phyloP scores from a whole-genome alignment of 2,113 vertebrate species.

The Lepus timidus region DNA sequence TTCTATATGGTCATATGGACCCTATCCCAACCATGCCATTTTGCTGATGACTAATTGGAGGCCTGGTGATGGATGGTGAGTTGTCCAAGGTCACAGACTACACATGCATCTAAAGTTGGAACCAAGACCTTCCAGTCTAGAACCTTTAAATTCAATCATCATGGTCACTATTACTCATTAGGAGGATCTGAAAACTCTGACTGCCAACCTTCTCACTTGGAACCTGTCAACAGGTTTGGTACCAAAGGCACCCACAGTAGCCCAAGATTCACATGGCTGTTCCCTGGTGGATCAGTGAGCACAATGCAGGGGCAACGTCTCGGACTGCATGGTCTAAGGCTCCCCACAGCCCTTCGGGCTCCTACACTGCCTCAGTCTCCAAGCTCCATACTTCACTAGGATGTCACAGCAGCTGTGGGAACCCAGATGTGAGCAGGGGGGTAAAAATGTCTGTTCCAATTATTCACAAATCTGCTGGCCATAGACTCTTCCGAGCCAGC shows the following conservation, averaged over 20 bases:
- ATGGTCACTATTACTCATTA: background rate
- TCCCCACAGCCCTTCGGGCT: accelerated
- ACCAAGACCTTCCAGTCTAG: background rate
- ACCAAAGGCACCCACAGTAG: background rate
- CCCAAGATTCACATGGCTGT: accelerated
- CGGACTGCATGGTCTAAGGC: background rate
- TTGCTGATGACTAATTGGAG: background rate
- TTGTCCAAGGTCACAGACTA: background rate
- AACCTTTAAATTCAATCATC: background rate
- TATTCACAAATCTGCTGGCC: background rate
- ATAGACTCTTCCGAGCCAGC: background rate
- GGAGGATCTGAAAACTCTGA: background rate
- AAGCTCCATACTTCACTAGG: no score
- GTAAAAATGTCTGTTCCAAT: background rate
- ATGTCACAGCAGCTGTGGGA: background rate
- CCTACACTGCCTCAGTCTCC: background rate
- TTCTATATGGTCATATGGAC: background rate
- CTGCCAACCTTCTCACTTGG: background rate
- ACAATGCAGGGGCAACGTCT: accelerated
- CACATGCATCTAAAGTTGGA: background rate
- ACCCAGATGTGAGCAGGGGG: no score
- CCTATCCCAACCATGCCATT: background rate
- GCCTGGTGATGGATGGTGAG: background rate
- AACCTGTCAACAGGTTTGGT: background rate
- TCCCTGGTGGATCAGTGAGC: background rate